Evolutionary conservation across 1,140 invertebrate genomes (phyloP).

Genomic region (Condylostylus longicornis): DNA sequence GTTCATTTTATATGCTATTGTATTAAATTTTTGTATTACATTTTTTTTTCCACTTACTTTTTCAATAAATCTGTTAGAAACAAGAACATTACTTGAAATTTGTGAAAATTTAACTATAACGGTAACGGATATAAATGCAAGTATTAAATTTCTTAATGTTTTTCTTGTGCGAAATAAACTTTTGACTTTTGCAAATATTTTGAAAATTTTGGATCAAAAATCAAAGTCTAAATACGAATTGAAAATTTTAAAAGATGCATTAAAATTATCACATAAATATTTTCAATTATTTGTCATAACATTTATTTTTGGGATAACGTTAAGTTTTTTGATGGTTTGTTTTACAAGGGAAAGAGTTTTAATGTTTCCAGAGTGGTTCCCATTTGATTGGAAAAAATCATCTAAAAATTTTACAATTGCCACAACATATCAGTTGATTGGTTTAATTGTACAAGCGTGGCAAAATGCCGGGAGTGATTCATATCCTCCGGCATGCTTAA

Average conservation of each 20-base stretch:
- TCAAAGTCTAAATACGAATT: constrained; percentile 9
- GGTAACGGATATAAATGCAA: constrained; percentile 20
- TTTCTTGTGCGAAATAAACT: constrained; percentile 16
- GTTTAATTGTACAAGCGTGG: constrained; percentile 16
- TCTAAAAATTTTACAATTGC: constrained; percentile 9
- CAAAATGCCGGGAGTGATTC: constrained; percentile 25
- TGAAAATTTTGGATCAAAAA: constrained; percentile 12
- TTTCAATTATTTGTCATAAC: constrained; percentile 17
- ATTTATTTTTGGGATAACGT: constrained; percentile 17
- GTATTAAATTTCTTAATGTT: constrained; percentile 23
- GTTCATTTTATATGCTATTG: constrained; percentile 9
- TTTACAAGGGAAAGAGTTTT: constrained; percentile 11
- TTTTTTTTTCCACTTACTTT: constrained; percentile 20
- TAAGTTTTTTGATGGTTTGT: constrained; percentile 16
- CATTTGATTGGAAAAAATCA: constrained; percentile 15
- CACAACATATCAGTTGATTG: constrained; percentile 18
- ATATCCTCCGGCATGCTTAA: constrained; percentile 22
- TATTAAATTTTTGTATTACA: constrained; percentile 17
- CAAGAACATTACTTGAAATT: constrained; percentile 14
- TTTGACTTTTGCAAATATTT: constrained; percentile 9
- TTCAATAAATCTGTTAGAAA: constrained; percentile 14
- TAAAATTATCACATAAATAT: constrained; percentile 7
- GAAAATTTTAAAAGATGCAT: constrained; percentile 5
- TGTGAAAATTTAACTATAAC: constrained; percentile 26
- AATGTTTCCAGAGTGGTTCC: constrained; percentile 24